Evolutionary conservation across 2,797 vertebrate genomes (phyloP).

Genomic region (Scleropages formosus): DNA sequence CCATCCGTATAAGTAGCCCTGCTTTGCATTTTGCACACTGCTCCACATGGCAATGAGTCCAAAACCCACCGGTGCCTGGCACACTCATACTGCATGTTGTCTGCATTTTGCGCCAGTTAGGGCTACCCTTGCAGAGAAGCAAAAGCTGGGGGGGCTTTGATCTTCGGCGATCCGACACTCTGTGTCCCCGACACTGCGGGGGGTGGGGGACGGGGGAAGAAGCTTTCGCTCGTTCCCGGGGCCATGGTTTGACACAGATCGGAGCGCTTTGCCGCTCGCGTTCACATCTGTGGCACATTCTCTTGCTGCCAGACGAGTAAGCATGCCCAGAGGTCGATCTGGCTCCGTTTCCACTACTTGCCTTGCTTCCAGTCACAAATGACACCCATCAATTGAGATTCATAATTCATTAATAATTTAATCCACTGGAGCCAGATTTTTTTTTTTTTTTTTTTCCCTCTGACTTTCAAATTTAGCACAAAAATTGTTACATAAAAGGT

Average conservation of each 20-base stretch:
- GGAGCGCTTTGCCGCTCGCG: neutral
- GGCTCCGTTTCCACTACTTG: conserved; percentile 39
- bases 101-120: neutral
- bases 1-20: conserved; percentile 12
- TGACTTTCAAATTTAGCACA: neutral
- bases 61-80: neutral
- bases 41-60: conserved; percentile 22
- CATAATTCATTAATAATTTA: conserved; percentile 46
- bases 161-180: neutral
- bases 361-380: conserved; percentile 34
- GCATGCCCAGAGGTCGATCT: conserved; percentile 39
- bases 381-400: conserved; percentile 29
- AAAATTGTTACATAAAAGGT: conserved; percentile 1
- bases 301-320: conserved; percentile 17
- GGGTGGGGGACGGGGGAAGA: neutral
- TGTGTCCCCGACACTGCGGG: neutral
- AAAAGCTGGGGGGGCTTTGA: conserved; percentile 1
- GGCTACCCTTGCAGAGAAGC: neutral
- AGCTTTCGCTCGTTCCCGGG: neutral
- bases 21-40: conserved; percentile 16
- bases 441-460: neutral
- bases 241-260: conserved; percentile 26
- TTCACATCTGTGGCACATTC: neutral
- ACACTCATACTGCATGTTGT: neutral
- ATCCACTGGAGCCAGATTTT: neutral